Evolutionary conservation across 2,113 vertebrate species (phyloP), one percentile per base, ranked within the genome.

Genomic region (Egretta garzetta): DNA sequence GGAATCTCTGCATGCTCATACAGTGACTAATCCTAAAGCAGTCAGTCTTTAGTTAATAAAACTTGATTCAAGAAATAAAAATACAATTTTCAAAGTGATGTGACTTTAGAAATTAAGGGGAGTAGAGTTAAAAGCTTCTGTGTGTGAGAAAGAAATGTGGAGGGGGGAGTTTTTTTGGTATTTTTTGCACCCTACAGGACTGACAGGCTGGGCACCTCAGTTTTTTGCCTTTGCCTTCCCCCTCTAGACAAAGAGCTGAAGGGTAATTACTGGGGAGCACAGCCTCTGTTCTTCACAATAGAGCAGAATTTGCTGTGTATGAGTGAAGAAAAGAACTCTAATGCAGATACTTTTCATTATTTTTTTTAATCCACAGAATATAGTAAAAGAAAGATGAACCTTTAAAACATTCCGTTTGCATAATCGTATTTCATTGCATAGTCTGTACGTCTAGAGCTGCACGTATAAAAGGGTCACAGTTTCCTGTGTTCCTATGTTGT

Each of bases 1-100:
- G 43, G 20, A 16, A 60, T 39, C 52, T 86, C 59, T 10, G 1
- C 0, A 0, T 53, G 2, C 37, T 80, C 63, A 15, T 10, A 11
- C 24, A 43, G 37, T 47, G 30, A 30, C 33, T 52, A 68, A 13
- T 52, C 8, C 33, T 45, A 27, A 49, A 68, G 47, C 12, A 59
- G 30, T 58, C 50, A 23, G 12, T 37, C 58, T 21, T 41, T 13
- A 16, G 16, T 20, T 47, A 47, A 27, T 24, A 55, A 50, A 56
- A n/a, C 12, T 47, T 74, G 41, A 43, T 88, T 71, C 32, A 41
- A 64, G 52, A 86, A 92, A 47, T 17, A 53, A 50, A 67, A 53
- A 32, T 12, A 22, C 17, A 19, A 16, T 49, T 77, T 77, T 70
- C 23, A 24, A 21, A 58, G 45, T 26, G 41, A 16, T 49, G 12